phyloP scores from a whole-genome alignment of 53 echinoderm and acorn worm genomes.

The Arbacia lixula region DNA sequence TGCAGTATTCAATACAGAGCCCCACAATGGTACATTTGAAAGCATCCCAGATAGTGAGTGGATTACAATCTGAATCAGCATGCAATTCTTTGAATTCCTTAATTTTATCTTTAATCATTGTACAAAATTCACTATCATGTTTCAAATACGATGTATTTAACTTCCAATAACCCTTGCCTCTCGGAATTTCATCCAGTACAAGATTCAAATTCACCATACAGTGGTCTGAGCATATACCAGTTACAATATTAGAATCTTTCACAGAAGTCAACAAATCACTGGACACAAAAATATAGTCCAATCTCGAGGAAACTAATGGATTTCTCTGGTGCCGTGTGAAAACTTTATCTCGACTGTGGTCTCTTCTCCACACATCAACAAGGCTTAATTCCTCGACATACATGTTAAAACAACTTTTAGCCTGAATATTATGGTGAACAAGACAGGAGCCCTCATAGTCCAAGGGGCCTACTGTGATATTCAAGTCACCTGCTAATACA shows the following conservation, averaged over 20 bases:
- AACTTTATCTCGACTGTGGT: not conserved
- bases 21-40: slow-evolving; percentile 35
- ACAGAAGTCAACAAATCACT: slow-evolving; percentile 38
- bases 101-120: slow-evolving; percentile 39
- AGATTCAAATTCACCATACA: slow-evolving; percentile 7
- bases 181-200: not conserved
- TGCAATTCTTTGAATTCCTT: slow-evolving; percentile 27
- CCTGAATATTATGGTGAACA: not conserved
- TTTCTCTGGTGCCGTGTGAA: slow-evolving; percentile 42
- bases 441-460: not conserved
- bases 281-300: slow-evolving; percentile 40
- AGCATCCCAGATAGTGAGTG: slow-evolving; percentile 49
- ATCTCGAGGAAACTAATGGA: not conserved
- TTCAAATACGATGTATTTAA: not conserved
- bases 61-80: slow-evolving; percentile 8
- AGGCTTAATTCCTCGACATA: slow-evolving; percentile 37
- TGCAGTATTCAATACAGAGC: slow-evolving; percentile 13
- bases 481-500: not conserved
- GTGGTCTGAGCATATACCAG: slow-evolving; percentile 36
- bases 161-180: slow-evolving; percentile 46
- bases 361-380: slow-evolving; percentile 39
- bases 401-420: not conserved
- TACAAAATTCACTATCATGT: slow-evolving; percentile 17
- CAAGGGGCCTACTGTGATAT: slow-evolving; percentile 3
- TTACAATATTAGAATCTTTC: slow-evolving; percentile 28